Percentiles rank a stretch among this genome's conserved stretches.
Conservation (phyloP, 1,140 invertebrate species). For the Pararge aegeria region DNA sequence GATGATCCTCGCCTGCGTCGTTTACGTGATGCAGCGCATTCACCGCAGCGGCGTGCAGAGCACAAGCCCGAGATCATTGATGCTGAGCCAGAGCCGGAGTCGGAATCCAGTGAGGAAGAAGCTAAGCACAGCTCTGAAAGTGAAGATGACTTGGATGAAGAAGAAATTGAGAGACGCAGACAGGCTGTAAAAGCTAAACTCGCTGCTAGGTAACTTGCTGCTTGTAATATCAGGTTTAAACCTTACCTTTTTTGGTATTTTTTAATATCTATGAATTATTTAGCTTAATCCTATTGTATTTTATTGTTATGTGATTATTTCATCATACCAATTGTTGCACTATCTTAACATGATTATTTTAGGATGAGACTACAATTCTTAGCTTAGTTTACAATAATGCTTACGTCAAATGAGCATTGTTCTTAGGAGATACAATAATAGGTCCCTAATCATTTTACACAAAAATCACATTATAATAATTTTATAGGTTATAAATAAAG, state of each 20-base stretch:
- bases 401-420: too few relatives aligned
- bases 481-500: too few relatives aligned
- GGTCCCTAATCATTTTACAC: too few relatives aligned
- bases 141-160: constrained; percentile 83
- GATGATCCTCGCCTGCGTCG: constrained; percentile 90
- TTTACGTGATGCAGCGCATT: constrained; percentile 74
- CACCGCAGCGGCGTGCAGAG: constrained; percentile 65
- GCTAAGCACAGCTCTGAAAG: constrained; percentile 82
- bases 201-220: constrained; percentile 52
- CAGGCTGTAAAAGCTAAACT: constrained; percentile 81
- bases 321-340: too few relatives aligned
- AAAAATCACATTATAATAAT: too few relatives aligned
- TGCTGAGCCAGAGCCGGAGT: constrained; percentile 80
- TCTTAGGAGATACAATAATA: too few relatives aligned
- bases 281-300: too few relatives aligned
- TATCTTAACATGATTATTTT: too few relatives aligned
- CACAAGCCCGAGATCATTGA: constrained; percentile 81
- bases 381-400: too few relatives aligned
- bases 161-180: constrained; percentile 91
- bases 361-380: too few relatives aligned
- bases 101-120: constrained; percentile 53
- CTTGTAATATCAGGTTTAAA: neutral
- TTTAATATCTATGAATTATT: too few relatives aligned
- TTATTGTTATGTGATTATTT: too few relatives aligned
- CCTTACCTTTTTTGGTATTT: neutral